These are phyloP conservation scores for Agonopterix arenella DNA, from an alignment of 2,888 invertebrate species.

Conservation along the genomic window DNA sequence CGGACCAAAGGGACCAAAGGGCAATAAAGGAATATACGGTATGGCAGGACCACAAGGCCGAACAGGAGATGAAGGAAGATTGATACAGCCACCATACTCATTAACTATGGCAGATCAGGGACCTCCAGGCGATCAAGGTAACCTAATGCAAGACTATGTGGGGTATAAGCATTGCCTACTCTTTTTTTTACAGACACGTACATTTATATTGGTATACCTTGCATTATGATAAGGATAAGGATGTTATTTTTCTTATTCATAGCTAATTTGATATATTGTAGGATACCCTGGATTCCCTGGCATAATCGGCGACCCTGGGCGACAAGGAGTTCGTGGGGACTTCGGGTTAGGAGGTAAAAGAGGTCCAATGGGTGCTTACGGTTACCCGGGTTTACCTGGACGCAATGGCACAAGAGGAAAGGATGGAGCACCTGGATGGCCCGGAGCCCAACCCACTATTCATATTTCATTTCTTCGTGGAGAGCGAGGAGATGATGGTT, in stretches of 20 bases:
- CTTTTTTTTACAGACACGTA: too few species aligned
- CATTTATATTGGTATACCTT: too few species aligned
- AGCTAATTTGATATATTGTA: conserved; percentile 11
- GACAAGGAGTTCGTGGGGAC: conserved; percentile 36
- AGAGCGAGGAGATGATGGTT: conserved; percentile 66
- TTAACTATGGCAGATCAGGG: conserved; percentile 64
- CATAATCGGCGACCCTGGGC: conserved; percentile 52
- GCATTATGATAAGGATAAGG: background rate
- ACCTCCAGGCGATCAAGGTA: conserved; percentile 76
- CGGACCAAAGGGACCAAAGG: conserved; percentile 68
- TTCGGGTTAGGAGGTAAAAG: conserved; percentile 47
- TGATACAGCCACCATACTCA: conserved; percentile 32
- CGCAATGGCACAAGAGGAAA: conserved; percentile 65
- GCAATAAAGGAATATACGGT: conserved; percentile 56
- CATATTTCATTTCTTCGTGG: conserved; percentile 53
- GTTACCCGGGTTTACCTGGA: conserved; percentile 66
- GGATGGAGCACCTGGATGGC: conserved; percentile 70
- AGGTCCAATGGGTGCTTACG: conserved; percentile 60
- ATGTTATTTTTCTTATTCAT: too few species aligned
- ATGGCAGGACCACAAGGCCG: conserved; percentile 70
- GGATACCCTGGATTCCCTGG: conserved; percentile 68
- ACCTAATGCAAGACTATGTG: background rate
- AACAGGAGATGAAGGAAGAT: conserved; percentile 64
- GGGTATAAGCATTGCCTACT: too few species aligned
- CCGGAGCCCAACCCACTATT: conserved; percentile 62